Percentiles rank a stretch among this genome's conserved stretches.
Conservation (phyloP, 1,140 invertebrate species). For the Drosophila pachea region DNA sequence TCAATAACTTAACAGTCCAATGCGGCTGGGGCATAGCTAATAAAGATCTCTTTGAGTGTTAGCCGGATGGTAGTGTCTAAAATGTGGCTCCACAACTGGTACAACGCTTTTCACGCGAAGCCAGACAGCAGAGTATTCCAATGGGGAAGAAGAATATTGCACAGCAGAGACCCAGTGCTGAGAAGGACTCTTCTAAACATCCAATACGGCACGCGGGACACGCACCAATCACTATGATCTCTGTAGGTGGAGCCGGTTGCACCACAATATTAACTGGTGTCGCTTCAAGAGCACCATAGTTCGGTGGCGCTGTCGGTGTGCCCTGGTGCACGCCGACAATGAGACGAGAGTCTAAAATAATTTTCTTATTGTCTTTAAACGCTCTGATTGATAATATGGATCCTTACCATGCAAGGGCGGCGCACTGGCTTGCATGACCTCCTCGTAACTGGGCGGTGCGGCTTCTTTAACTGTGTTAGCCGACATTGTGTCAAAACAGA, state of each 20-base stretch:
- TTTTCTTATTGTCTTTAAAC: neutral
- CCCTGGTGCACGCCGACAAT: slow-evolving; percentile 58
- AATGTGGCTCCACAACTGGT: slow-evolving; percentile 89
- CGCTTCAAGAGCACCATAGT: slow-evolving; percentile 70
- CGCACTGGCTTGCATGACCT: slow-evolving; percentile 54
- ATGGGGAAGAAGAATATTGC: slow-evolving; percentile 91
- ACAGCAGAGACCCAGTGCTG: slow-evolving; percentile 87
- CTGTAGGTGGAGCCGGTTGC: slow-evolving; percentile 78
- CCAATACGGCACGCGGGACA: slow-evolving; percentile 90
- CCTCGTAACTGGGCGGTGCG: slow-evolving; percentile 61
- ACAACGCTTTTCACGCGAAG: slow-evolving; percentile 86
- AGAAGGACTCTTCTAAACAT: slow-evolving; percentile 87
- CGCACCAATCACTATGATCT: slow-evolving; percentile 86
- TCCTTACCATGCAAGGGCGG: slow-evolving; percentile 23
- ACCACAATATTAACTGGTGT: slow-evolving; percentile 70
- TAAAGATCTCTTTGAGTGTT: slow-evolving; percentile 1
- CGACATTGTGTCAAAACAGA: slow-evolving; percentile 22
- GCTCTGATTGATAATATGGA: neutral
- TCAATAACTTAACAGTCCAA: slow-evolving; percentile 32
- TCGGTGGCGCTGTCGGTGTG: slow-evolving; percentile 40
- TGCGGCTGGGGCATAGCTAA: slow-evolving; percentile 16
- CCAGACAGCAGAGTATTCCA: slow-evolving; percentile 88
- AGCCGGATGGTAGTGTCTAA: slow-evolving; percentile 23
- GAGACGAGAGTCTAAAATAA: slow-evolving; percentile 33
- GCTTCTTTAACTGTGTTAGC: slow-evolving; percentile 41